A percentile compares a stretch with the other conserved stretches of the same genome.
Conservation (phyloP, 2,113 vertebrate species). For the Psilopsiagon aymara region DNA sequence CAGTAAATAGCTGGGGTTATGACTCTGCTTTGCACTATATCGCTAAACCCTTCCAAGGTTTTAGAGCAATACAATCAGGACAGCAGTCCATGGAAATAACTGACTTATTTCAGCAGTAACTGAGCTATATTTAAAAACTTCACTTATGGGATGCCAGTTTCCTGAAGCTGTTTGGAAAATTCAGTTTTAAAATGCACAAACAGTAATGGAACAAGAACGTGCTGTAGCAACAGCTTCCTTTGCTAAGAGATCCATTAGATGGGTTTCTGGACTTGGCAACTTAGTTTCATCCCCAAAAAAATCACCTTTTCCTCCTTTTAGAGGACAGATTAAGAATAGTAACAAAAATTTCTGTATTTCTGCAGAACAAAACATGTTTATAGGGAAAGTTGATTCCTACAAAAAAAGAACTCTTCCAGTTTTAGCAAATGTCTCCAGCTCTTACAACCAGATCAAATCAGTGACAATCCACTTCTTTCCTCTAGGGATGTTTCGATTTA, state of each 20-base stretch:
- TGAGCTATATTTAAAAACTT: background rate
- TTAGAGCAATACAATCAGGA: background rate
- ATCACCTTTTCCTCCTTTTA: background rate
- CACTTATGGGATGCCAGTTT: background rate
- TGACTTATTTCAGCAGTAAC: background rate
- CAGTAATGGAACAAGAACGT: background rate
- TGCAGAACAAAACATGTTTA: background rate
- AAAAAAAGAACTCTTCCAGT: background rate
- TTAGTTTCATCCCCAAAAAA: background rate
- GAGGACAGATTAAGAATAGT: background rate
- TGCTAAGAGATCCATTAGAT: background rate
- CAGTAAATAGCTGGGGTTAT: background rate
- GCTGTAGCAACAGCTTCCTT: background rate
- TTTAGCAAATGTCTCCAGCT: background rate
- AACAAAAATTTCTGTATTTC: background rate
- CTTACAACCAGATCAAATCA: background rate
- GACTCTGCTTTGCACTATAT: background rate
- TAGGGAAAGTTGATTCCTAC: background rate
- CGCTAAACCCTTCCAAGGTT: background rate
- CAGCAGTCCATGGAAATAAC: background rate
- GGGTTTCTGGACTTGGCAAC: background rate
- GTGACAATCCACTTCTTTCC: background rate
- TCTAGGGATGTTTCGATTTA: background rate
- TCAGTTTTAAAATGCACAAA: background rate
- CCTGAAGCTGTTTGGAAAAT: constrained; percentile 40